Conservation (phyloP, 2,113 vertebrate species). For the Rhagologus leucostigma region DNA sequence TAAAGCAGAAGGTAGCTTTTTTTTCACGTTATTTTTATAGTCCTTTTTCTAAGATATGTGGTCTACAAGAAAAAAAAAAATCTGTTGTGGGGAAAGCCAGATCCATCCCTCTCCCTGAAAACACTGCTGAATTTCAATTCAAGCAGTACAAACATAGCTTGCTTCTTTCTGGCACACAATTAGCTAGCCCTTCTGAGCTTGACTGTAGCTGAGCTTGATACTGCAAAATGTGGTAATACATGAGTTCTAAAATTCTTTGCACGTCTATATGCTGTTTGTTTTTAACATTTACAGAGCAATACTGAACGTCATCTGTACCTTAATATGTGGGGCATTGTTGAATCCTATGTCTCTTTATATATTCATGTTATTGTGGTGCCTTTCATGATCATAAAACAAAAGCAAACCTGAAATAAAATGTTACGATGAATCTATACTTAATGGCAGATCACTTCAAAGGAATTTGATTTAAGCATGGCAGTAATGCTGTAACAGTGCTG, state of each 20-base stretch:
- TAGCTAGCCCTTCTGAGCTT: not conserved
- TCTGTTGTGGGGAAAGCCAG: not conserved
- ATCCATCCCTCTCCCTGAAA: not conserved
- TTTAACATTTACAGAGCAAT: not conserved
- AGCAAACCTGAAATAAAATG: slow-evolving; percentile 3
- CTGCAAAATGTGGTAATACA: not conserved
- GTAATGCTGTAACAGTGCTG: not conserved
- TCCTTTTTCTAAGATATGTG: not conserved
- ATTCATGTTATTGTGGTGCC: not conserved
- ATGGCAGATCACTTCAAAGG: not conserved
- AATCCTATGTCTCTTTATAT: not conserved
- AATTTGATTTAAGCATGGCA: not conserved
- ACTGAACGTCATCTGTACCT: not conserved
- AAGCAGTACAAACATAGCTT: not conserved
- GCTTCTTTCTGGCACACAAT: not conserved
- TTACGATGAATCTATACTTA: not conserved
- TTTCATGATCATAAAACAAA: not conserved
- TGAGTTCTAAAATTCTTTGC: not conserved
- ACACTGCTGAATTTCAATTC: not conserved
- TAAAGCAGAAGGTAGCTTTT: not conserved
- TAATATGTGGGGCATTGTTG: not conserved
- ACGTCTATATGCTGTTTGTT: not conserved
- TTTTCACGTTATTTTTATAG: not conserved
- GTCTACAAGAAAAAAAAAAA: not conserved
- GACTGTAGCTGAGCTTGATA: not conserved